Evolutionary conservation across 2,888 invertebrate species (phyloP).

Genomic region (Phyllotreta striolata): DNA sequence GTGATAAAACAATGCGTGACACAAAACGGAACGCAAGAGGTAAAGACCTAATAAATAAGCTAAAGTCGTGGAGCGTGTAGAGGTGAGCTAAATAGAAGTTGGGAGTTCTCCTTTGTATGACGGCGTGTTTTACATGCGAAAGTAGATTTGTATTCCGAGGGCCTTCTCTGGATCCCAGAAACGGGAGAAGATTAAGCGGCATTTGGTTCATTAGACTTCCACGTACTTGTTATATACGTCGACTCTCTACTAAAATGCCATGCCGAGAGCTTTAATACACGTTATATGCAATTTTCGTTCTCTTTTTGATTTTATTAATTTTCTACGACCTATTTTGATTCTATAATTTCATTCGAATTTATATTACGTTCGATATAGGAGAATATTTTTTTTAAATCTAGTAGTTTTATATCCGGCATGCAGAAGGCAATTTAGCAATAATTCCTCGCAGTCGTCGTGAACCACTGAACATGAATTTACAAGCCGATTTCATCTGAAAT

Average conservation of each 20-base stretch:
- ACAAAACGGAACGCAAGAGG: conserved; percentile 28
- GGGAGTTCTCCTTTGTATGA: conserved; percentile 30
- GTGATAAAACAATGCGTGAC: conserved; percentile 32
- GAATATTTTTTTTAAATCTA: too few species aligned
- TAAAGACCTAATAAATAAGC: conserved; percentile 37
- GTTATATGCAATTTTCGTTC: too few species aligned
- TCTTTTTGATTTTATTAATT: too few species aligned
- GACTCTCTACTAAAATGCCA: too few species aligned
- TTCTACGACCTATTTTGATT: too few species aligned
- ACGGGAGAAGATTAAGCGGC: conserved; percentile 21
- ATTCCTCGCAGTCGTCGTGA: neutral
- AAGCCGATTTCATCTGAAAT: conserved; percentile 28
- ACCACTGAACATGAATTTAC: conserved; percentile 25
- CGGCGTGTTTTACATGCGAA: conserved; percentile 50
- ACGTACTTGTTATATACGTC: too few species aligned
- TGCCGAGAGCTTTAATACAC: too few species aligned
- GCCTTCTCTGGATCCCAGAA: conserved; percentile 46
- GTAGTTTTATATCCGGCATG: too few species aligned
- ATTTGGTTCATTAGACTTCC: conserved; percentile 27
- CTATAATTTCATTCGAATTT: too few species aligned
- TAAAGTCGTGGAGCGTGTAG: conserved; percentile 29
- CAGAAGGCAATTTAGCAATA: too few species aligned
- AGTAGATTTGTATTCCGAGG: conserved; percentile 49
- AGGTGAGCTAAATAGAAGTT: conserved; percentile 30
- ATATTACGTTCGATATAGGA: too few species aligned